phyloP scores from a whole-genome alignment of 2,888 invertebrate genomes.

The Andrena camellia region DNA sequence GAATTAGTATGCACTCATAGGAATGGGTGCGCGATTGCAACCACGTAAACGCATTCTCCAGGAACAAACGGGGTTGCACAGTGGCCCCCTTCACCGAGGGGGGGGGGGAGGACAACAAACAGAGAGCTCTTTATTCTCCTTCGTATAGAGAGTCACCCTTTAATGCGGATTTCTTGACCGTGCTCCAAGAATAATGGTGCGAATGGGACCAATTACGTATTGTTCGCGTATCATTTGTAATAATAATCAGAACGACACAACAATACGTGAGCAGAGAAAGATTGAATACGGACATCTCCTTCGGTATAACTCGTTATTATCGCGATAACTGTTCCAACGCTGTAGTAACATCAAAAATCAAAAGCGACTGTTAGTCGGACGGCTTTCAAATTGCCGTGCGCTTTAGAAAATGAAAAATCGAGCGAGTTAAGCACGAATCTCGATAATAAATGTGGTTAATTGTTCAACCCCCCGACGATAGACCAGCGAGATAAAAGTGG shows the following conservation, averaged over 20 bases:
- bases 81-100: conserved; percentile 27
- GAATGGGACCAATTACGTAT: conserved; percentile 25
- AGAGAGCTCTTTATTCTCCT: conserved; percentile 72
- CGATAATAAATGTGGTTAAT: conserved; percentile 52
- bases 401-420: conserved; percentile 28
- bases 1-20: conserved; percentile 74
- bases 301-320: neutral
- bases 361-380: neutral
- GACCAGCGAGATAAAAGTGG: conserved; percentile 40
- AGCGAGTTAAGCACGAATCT: conserved; percentile 22
- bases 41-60: conserved; percentile 71
- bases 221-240: conserved; percentile 1
- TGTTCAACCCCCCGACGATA: conserved; percentile 34
- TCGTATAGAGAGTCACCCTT: conserved; percentile 51
- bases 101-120: conserved; percentile 64
- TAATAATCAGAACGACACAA: neutral
- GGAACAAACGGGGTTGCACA: conserved; percentile 29
- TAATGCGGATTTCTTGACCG: conserved; percentile 48
- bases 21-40: conserved; percentile 59
- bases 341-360: neutral
- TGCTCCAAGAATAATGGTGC: conserved; percentile 7
- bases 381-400: conserved; percentile 3
- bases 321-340: neutral
- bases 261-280: neutral
- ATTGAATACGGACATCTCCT: neutral